Conservation (phyloP, 2,888 invertebrate genomes). For the Sialis fuliginosa region DNA sequence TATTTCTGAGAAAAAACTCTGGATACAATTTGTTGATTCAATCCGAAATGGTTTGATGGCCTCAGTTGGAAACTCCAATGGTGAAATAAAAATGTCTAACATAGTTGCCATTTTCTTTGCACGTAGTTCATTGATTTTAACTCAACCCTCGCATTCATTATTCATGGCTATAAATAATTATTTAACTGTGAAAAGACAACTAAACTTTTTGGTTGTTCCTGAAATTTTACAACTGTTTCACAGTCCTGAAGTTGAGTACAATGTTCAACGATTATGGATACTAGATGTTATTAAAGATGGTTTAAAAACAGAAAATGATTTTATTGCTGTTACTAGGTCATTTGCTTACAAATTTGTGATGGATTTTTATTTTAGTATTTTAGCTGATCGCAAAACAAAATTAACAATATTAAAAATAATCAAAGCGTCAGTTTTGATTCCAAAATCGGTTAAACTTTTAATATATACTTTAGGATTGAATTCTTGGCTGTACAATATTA, state of each 20-base stretch:
- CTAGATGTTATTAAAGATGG: conserved; percentile 60
- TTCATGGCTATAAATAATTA: conserved; percentile 65
- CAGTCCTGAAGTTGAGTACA: conserved; percentile 51
- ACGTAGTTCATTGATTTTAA: conserved; percentile 47
- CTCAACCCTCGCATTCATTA: conserved; percentile 56
- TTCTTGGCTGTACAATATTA: conserved; percentile 41
- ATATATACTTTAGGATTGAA: conserved; percentile 50
- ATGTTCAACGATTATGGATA: conserved; percentile 58
- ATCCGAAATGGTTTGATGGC: conserved; percentile 41
- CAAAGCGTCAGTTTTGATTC: conserved; percentile 40
- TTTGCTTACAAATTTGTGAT: conserved; percentile 62
- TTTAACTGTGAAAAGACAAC: conserved; percentile 55
- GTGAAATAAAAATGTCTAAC: conserved; percentile 31
- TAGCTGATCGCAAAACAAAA: conserved; percentile 43
- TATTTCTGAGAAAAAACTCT: conserved; percentile 45
- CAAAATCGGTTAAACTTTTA: conserved; percentile 44
- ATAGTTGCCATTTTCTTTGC: conserved; percentile 54
- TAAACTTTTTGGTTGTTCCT: conserved; percentile 66
- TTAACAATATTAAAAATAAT: conserved; percentile 48
- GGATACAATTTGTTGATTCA: conserved; percentile 48
- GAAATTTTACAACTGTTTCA: conserved; percentile 75
- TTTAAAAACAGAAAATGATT: conserved; percentile 54
- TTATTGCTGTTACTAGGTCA: conserved; percentile 51
- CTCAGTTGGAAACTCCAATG: conserved; percentile 14
- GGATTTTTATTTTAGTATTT: conserved; percentile 43